These are phyloP conservation scores for Drosophila pegasa DNA, from an alignment of 2,888 invertebrate genomes.

Conservation along the genomic window DNA sequence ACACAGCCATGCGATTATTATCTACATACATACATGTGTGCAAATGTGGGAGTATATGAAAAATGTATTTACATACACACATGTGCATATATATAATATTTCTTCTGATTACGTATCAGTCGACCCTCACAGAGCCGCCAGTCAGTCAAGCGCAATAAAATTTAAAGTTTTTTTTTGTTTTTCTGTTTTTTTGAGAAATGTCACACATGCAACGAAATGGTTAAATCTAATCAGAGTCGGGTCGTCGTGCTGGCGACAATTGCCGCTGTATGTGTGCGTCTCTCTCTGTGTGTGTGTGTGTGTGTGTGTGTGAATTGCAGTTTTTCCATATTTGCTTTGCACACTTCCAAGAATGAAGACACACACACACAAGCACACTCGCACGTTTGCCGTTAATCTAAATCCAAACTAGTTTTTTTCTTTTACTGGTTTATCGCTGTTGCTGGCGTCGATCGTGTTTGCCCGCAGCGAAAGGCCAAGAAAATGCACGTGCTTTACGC, in stretches of 20 bases:
- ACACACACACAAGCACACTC: conserved; percentile 7
- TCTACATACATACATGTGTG: not conserved
- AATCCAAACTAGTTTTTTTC: conserved; percentile 53
- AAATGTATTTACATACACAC: not conserved
- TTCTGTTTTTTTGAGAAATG: no score
- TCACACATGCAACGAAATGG: conserved; percentile 15
- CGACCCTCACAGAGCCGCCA: conserved; percentile 35
- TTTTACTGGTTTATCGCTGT: conserved; percentile 29
- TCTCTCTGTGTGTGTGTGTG: no score
- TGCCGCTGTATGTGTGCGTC: conserved; percentile 2
- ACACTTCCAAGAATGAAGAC: conserved; percentile 32
- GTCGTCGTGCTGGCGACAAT: conserved; percentile 17
- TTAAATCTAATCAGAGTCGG: conserved; percentile 51
- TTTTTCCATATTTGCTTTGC: conserved; percentile 22
- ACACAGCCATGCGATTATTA: conserved; percentile 9
- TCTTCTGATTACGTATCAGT: conserved; percentile 46
- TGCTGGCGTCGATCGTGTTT: conserved; percentile 36
- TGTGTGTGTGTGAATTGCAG: conserved; percentile 31
- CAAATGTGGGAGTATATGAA: conserved; percentile 14
- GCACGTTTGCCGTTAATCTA: conserved; percentile 35
- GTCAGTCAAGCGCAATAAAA: conserved; percentile 50
- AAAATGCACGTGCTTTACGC: conserved; percentile 70
- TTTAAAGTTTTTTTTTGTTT: conserved; percentile 61
- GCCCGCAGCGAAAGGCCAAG: conserved; percentile 39
- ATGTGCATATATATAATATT: conserved; percentile 11